phyloP scores from a whole-genome alignment of 2,888 invertebrate species.

The Oegoconia quadripuncta region DNA sequence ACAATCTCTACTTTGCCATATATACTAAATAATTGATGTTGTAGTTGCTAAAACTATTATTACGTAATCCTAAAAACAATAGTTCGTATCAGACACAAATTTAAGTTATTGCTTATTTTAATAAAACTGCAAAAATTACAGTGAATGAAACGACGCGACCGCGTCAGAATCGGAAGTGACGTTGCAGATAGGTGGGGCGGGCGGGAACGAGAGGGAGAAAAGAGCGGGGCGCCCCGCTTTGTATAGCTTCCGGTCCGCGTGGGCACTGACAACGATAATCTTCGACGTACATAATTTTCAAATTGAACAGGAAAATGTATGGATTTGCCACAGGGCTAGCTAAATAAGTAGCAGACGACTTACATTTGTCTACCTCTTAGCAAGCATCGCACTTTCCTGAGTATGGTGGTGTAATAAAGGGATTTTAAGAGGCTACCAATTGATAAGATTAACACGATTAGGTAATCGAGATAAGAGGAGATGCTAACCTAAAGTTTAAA shows the following conservation, averaged over 20 bases:
- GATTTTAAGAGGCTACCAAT: background rate
- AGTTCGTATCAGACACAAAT: no score
- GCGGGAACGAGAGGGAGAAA: no score
- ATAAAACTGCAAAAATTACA: background rate
- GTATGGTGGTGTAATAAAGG: background rate
- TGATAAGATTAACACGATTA: no score
- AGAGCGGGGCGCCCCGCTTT: constrained; percentile 51
- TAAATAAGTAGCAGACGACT: no score
- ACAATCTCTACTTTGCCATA: no score
- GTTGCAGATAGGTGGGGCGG: constrained; percentile 70
- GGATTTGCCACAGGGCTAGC: constrained; percentile 28
- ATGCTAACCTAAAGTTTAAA: no score
- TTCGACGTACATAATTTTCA: constrained; percentile 68
- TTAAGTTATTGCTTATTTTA: no score
- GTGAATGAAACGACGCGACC: constrained; percentile 17
- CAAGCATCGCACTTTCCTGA: background rate
- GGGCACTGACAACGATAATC: constrained; percentile 63
- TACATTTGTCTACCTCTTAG: no score
- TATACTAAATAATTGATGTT: no score
- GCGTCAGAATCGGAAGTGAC: constrained; percentile 61
- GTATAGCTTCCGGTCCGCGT: constrained; percentile 65
- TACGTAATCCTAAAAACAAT: no score
- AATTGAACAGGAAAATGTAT: constrained; percentile 42
- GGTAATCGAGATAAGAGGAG: no score
- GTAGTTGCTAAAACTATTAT: no score